phyloP scores from a whole-genome alignment of 2,888 invertebrate species.

The Dasypogon diadema region DNA sequence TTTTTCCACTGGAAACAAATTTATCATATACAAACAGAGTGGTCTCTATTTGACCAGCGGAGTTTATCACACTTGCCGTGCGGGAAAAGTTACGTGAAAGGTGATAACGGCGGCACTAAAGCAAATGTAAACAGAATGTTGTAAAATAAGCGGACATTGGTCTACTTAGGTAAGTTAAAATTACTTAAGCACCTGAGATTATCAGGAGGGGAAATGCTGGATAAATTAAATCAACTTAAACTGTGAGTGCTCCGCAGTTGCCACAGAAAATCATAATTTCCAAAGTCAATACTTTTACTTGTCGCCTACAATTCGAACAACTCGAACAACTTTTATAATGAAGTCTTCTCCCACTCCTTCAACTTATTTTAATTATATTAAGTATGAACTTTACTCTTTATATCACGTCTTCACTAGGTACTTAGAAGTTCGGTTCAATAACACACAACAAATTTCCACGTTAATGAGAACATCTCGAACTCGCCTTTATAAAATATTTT shows the following conservation, averaged over 20 bases:
- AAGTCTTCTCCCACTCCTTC: background rate
- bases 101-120: background rate
- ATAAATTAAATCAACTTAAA: too few species aligned
- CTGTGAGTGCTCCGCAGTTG: too few species aligned
- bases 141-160: slow-evolving; percentile 1
- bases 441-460: slow-evolving; percentile 44
- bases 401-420: slow-evolving; percentile 26
- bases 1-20: slow-evolving; percentile 3
- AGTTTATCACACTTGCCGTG: slow-evolving; percentile 41
- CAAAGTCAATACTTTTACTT: too few species aligned
- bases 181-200: background rate
- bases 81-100: background rate
- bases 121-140: background rate
- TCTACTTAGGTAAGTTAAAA: background rate
- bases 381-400: slow-evolving; percentile 19
- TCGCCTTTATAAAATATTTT: slow-evolving; percentile 44
- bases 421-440: slow-evolving; percentile 31
- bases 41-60: background rate
- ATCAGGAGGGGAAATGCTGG: too few species aligned
- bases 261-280: too few species aligned
- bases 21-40: slow-evolving; percentile 29
- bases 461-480: slow-evolving; percentile 25
- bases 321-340: background rate
- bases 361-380: slow-evolving; percentile 36
- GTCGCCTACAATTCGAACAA: too few species aligned